These are phyloP conservation scores for Homalodisca vitripennis DNA, from an alignment of 1,140 invertebrate genomes.

Conservation along the genomic window DNA sequence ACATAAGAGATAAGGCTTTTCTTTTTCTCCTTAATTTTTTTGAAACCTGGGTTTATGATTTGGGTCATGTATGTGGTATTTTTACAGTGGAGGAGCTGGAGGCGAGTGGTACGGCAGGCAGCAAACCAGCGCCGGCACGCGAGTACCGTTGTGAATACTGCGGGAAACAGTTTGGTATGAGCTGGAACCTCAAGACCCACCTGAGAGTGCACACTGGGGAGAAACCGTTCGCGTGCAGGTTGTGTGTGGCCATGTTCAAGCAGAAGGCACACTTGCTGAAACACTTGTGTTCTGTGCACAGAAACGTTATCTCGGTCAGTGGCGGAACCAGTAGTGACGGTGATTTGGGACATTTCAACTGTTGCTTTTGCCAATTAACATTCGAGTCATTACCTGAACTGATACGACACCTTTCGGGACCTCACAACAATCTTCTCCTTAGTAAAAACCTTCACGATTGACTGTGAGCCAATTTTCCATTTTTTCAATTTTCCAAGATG, in stretches of 20 bases:
- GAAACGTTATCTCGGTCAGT: conserved; percentile 75
- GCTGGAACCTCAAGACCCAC: conserved; percentile 85
- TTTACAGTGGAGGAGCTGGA: conserved; percentile 12
- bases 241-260: conserved; percentile 87
- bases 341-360: conserved; percentile 65
- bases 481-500: conserved; percentile 5
- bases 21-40: no score
- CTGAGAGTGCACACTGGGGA: conserved; percentile 82
- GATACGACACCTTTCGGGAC: conserved; percentile 79
- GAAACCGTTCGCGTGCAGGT: conserved; percentile 81
- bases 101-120: conserved; percentile 18
- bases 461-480: not conserved
- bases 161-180: conserved; percentile 87
- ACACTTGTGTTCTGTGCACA: conserved; percentile 81
- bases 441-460: conserved; percentile 79
- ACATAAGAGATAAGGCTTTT: no score
- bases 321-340: conserved; percentile 57
- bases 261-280: conserved; percentile 83
- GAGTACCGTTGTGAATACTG: conserved; percentile 85
- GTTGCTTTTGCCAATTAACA: conserved; percentile 80
- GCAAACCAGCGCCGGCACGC: conserved; percentile 52
- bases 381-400: conserved; percentile 81
- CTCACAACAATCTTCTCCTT: conserved; percentile 79
- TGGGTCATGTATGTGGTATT: no score
- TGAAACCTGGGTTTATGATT: no score